These are phyloP conservation scores for Papilio aristodemus DNA, from an alignment of 1,140 invertebrate genomes.

Conservation along the genomic window DNA sequence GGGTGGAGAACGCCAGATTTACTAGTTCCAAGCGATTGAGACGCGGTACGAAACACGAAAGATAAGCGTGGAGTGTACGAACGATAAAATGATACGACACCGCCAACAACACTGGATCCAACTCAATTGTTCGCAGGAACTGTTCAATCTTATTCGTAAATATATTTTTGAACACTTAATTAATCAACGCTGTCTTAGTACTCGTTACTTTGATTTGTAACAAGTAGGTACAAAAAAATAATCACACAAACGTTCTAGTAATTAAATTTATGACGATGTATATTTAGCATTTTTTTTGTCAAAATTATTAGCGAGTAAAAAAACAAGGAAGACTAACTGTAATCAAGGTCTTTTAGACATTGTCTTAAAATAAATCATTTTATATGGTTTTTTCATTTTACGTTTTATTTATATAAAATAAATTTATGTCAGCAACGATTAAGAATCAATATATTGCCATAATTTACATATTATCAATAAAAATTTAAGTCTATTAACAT, in stretches of 20 bases:
- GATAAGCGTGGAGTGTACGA: conserved; percentile 29
- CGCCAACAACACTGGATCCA: not conserved
- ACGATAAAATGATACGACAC: conserved; percentile 24
- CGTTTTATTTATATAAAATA: too few species aligned
- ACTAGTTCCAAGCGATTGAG: conserved; percentile 56
- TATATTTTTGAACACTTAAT: conserved; percentile 17
- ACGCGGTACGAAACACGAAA: conserved; percentile 34
- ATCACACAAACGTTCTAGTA: not conserved
- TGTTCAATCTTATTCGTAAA: not conserved
- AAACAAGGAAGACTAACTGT: not conserved
- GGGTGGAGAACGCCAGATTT: conserved; percentile 49
- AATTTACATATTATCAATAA: too few species aligned
- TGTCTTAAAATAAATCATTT: too few species aligned
- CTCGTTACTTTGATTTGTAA: not conserved
- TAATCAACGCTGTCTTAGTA: conserved; percentile 6
- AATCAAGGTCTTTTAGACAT: too few species aligned
- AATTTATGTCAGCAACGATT: too few species aligned
- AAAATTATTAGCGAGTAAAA: not conserved
- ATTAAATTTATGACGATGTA: not conserved
- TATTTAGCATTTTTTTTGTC: not conserved
- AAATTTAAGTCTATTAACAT: too few species aligned
- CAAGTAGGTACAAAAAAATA: not conserved
- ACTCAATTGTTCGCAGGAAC: conserved; percentile 10
- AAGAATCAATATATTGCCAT: too few species aligned
- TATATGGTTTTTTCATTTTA: too few species aligned